Evolutionary conservation across 2,797 vertebrate genomes (phyloP).

Genomic region (Clarias platycephalus): DNA sequence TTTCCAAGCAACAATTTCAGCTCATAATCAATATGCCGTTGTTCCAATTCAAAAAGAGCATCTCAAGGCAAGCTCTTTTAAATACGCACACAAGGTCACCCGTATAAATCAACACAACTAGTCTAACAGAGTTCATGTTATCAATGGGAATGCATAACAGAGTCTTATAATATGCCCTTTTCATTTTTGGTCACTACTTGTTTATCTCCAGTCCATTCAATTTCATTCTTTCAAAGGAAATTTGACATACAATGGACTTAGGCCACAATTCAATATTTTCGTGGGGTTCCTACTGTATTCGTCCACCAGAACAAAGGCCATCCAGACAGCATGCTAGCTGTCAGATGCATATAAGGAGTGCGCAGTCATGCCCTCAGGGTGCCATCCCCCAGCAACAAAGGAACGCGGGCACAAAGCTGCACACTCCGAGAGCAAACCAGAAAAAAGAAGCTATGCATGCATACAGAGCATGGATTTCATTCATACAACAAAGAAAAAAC

Average conservation of each 20-base stretch:
- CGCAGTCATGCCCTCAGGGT: slow-evolving; percentile 49
- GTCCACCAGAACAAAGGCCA: slow-evolving; percentile 53
- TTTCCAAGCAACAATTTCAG: not conserved
- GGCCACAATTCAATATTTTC: slow-evolving; percentile 34
- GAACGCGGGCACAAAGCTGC: slow-evolving; percentile 27
- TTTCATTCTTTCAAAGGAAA: slow-evolving; percentile 3
- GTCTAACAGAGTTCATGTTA: slow-evolving; percentile 13
- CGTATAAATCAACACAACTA: slow-evolving; percentile 2
- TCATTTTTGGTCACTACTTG: slow-evolving; percentile 1
- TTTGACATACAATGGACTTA: slow-evolving; percentile 25
- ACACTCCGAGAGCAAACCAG: slow-evolving; percentile 31
- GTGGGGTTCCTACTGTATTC: slow-evolving; percentile 37
- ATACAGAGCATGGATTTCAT: slow-evolving; percentile 8
- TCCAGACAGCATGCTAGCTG: slow-evolving; percentile 42
- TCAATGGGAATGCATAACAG: not conserved
- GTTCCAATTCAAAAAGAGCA: not conserved
- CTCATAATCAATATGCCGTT: not conserved
- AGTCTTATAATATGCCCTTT: slow-evolving; percentile 10
- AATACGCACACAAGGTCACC: slow-evolving; percentile 6
- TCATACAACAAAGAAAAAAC: slow-evolving; percentile 29
- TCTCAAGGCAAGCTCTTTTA: not conserved
- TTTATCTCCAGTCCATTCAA: slow-evolving; percentile 5
- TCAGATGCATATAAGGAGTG: slow-evolving; percentile 44
- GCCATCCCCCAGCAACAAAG: slow-evolving; percentile 60
- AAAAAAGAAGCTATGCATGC: slow-evolving; percentile 23